Evolutionary conservation across 2,797 vertebrate genomes (phyloP), one percentile per base, ranked within the genome.

Genomic region (Lithobates sylvaticus): DNA sequence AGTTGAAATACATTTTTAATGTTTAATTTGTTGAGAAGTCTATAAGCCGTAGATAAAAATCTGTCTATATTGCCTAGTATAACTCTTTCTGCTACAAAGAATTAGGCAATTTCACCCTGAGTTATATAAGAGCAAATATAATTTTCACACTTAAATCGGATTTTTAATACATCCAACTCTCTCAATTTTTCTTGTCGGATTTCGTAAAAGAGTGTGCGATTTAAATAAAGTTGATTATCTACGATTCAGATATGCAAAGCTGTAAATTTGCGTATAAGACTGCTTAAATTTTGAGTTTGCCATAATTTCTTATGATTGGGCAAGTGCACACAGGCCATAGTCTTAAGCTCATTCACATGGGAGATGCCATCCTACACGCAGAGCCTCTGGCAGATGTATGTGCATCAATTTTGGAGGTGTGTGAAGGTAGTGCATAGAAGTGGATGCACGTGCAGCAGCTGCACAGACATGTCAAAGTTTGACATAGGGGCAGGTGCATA

Each of bases 1-100:
- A 34, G 54, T 81, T 71, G 69, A 34, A 79, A 79, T 58, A 8
- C 15, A 71, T 81, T 81, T 67, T 81, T n/a, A 71, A 58, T 81
- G 58, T 81, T 70, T n/a, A 81, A 32, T 69, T 34, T 80, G 36
- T 54, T 32, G 29, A 9, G 26, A 6, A 68, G 15, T 27, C 26
- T 81, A 71, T 58, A 54, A 80, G 58, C 44, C 21, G 1, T 23
- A 58, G 68, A 81, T 70, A 76, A 16, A 32, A n/a, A 34, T 54
- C 32, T 70, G 27, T 36, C 78, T 23, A 80, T 50, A 29, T 34
- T 81, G 29, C 32, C 34, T 72, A 29, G 65, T 67, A 26, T 67
- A 13, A 7, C 10, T 5, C 7, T 54, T 27, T 71, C 34, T 9
- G 23, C 27, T 54, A 29, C 65, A 23, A 50, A 70, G 68, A 27